A percentile compares a stretch with the other conserved stretches of the same genome.
phyloP scores from a whole-genome alignment of 2,797 vertebrate species.

The Centroberyx gerrardi region DNA sequence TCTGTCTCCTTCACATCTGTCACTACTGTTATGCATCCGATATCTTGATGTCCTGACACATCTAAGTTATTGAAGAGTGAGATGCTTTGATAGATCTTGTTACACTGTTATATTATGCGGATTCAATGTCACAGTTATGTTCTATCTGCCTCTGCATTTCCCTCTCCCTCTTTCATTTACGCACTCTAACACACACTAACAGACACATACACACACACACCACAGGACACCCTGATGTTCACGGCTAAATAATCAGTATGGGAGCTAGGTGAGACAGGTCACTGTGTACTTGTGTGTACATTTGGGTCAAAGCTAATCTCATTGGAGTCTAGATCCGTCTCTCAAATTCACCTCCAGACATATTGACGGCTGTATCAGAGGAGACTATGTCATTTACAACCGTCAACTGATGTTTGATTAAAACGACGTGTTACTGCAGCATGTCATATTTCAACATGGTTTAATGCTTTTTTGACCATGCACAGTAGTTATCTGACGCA shows the following conservation, averaged over 20 bases:
- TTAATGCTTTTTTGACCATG: conserved; percentile 1
- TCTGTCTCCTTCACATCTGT: conserved; percentile 46
- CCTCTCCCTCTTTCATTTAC: neutral
- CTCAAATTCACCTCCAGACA: conserved; percentile 79
- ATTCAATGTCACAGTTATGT: conserved; percentile 8
- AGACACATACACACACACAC: neutral
- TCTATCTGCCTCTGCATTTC: neutral
- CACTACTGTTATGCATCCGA: conserved; percentile 35
- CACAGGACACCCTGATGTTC: neutral
- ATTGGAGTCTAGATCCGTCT: conserved; percentile 42
- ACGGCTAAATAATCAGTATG: conserved; percentile 15
- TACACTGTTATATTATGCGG: conserved; percentile 45
- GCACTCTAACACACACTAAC: neutral
- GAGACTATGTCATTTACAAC: conserved; percentile 54
- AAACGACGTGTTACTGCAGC: conserved; percentile 17
- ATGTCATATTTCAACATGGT: conserved; percentile 12
- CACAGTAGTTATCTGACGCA: conserved; percentile 11
- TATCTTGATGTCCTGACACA: conserved; percentile 62
- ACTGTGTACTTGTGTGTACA: conserved; percentile 24
- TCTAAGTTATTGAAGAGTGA: conserved; percentile 51
- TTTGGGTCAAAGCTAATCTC: conserved; percentile 68
- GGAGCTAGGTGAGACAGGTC: conserved; percentile 46
- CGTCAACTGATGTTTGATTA: conserved; percentile 35
- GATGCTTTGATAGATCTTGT: conserved; percentile 54
- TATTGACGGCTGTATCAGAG: conserved; percentile 65